Evolutionary conservation across 2,797 vertebrate species (phyloP), one percentile per base, ranked within the genome.

Genomic region (Chelidonichthys spinosus): DNA sequence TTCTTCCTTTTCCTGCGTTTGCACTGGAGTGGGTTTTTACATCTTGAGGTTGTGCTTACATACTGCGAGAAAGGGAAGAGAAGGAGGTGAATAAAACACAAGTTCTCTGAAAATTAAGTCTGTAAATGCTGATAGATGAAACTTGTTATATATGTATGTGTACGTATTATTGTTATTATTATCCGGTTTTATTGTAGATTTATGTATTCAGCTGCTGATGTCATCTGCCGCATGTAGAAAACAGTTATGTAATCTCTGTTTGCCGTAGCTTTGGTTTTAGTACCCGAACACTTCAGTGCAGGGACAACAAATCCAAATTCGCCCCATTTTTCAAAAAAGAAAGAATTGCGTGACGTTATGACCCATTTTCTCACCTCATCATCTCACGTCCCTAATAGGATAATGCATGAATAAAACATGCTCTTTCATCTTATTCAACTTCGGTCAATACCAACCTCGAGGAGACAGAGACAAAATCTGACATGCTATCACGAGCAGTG

Each of bases 331-430:
- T 55, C 36, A n/a, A 55, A 25, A 77, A 55, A 61, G 69, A 77
- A 70, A 49, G 64, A 61, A 47, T 7, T 42, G 35, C 33, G 46
- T 73, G 61, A 65, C 11, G 13, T 63, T 59, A 50, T 25, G 4
- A 63, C 61, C 69, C 63, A 76, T 54, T 69, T 79, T 72, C 61
- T 72, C 13, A 65, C 37, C 49, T 63, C 7, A 32, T 64, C 49
- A 52, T 74, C 66, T 42, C 11, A 44, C 39, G 44, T 53, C 52
- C 14, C 47, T 53, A 56, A 74, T 44, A 58, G 71, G 17, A 64
- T 64, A 53, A 43, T 35, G 33, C 71, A 49, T 78, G 76, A 79
- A 84, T 84, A 63, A 82, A 74, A 67, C 59, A 76, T 59, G 46
- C 25, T 37, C 58, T 77, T n/a, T 44, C 37, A 44, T 81, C 14